phyloP scores from a whole-genome alignment of 2,113 vertebrate genomes.

The Silurus glanis region DNA sequence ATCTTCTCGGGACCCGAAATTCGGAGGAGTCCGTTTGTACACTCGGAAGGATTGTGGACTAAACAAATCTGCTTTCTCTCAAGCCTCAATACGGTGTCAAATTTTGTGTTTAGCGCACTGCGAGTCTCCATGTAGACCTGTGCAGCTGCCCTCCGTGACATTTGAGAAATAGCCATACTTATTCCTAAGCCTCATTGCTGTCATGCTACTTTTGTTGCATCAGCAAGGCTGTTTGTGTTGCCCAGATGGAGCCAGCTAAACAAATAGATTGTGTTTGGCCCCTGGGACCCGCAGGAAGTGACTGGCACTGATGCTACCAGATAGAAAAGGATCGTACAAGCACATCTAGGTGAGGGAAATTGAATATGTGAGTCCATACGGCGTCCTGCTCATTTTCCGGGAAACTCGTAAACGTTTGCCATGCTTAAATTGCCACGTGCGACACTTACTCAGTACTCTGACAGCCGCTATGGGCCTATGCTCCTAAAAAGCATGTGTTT shows the following conservation, averaged over 20 bases:
- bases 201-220: constrained; percentile 24
- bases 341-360: constrained; percentile 34
- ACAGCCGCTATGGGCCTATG: constrained; percentile 21
- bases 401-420: constrained; percentile 56
- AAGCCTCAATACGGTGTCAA: neutral
- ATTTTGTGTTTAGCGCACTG: neutral
- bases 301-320: constrained; percentile 15
- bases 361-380: constrained; percentile 30
- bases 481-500: constrained; percentile 46
- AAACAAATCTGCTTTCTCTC: constrained; percentile 12
- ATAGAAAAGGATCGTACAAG: constrained; percentile 31
- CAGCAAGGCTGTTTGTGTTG: constrained; percentile 41
- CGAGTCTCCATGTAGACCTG: neutral
- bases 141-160: neutral
- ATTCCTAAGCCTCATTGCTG: constrained; percentile 6
- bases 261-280: constrained; percentile 33
- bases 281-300: neutral
- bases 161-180: constrained; percentile 17
- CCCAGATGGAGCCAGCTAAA: constrained; percentile 31
- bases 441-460: constrained; percentile 14
- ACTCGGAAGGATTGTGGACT: neutral
- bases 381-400: constrained; percentile 54
- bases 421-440: constrained; percentile 48
- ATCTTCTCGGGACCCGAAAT: constrained; percentile 13
- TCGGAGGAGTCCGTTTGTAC: constrained; percentile 12